Conservation (phyloP, 2,113 vertebrate genomes). For the Podarcis cretensis region DNA sequence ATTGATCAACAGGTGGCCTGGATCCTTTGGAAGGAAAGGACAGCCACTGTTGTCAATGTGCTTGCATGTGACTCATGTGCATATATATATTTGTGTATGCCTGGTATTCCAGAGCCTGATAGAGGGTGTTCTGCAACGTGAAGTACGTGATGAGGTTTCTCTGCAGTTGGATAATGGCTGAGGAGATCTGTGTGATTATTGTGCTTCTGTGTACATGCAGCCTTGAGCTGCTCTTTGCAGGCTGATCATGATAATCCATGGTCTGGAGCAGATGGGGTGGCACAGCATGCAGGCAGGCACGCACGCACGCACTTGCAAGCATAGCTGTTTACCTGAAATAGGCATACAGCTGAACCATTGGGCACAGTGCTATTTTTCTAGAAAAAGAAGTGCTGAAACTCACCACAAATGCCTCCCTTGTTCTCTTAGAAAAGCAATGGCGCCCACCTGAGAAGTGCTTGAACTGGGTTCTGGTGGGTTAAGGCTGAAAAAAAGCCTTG, state of each 20-base stretch:
- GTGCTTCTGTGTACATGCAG: background rate
- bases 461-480: too few species aligned
- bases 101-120: background rate
- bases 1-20: conserved; percentile 60
- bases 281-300: background rate
- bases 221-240: conserved; percentile 4
- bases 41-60: background rate
- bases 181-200: conserved; percentile 13
- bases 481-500: too few species aligned
- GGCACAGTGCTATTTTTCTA: too few species aligned
- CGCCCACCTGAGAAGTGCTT: too few species aligned
- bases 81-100: background rate
- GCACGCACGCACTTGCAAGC: background rate
- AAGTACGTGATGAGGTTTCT: conserved; percentile 17
- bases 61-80: conserved; percentile 29
- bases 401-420: too few species aligned
- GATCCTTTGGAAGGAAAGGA: conserved; percentile 38
- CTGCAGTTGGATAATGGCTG: rapidly evolving
- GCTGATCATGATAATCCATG: background rate
- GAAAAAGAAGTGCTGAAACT: too few species aligned
- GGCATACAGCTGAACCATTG: background rate
- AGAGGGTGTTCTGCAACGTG: background rate
- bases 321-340: background rate
- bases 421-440: too few species aligned
- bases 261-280: background rate